Percentiles rank a stretch among this genome's conserved stretches.
Evolutionary conservation across 2,113 vertebrate species (phyloP).

Genomic region (Antechinus flavipes): DNA sequence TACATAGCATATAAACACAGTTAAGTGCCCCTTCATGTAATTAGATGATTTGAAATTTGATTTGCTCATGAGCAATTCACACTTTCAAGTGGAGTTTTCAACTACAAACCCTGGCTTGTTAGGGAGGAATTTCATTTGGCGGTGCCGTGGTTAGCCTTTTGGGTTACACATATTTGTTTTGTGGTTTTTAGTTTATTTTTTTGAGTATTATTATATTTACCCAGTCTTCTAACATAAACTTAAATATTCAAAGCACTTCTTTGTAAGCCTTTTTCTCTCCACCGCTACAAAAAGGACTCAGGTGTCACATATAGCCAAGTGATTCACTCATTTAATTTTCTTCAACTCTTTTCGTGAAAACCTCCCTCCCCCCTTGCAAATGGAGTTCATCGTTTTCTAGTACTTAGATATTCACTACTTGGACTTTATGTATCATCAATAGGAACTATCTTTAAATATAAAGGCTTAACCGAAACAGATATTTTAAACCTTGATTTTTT

Average conservation of each 20-base stretch:
- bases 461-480: constrained; percentile 78
- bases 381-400: constrained; percentile 40
- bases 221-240: constrained; percentile 49
- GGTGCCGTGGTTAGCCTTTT: constrained; percentile 62
- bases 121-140: constrained; percentile 76
- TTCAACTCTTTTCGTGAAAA: constrained; percentile 63
- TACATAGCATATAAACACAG: background rate
- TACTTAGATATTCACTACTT: constrained; percentile 2
- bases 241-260: background rate
- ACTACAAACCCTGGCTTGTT: constrained; percentile 60
- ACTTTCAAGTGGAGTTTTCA: constrained; percentile 55
- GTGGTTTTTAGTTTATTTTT: constrained; percentile 75
- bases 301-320: background rate
- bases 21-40: constrained; percentile 4
- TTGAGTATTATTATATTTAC: constrained; percentile 70
- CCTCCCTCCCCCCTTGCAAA: constrained; percentile 41
- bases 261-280: constrained; percentile 53
- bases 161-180: constrained; percentile 67
- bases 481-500: constrained; percentile 79
- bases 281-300: constrained; percentile 25
- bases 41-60: constrained; percentile 18
- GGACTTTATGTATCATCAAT: constrained; percentile 12
- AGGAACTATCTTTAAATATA: constrained; percentile 55
- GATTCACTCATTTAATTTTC: constrained; percentile 11
- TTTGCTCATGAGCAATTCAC: constrained; percentile 38